Percentiles rank a stretch among this genome's conserved stretches.
These are phyloP conservation scores for Hemithea aestivaria DNA, from an alignment of 2,888 invertebrate species.

Conservation along the genomic window DNA sequence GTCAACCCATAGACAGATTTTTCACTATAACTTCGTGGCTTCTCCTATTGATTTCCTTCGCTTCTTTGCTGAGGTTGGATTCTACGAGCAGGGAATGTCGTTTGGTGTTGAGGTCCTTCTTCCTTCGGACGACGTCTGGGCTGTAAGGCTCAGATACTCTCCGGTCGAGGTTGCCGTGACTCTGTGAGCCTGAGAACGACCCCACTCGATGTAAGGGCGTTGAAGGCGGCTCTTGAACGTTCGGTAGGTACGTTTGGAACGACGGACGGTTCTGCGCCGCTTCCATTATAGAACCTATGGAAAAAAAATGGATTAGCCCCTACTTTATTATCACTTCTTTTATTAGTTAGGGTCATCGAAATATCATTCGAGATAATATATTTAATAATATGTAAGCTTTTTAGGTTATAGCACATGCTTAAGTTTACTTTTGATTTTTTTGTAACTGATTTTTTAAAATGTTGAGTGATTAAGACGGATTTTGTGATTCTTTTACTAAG, in stretches of 20 bases:
- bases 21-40: constrained; percentile 67
- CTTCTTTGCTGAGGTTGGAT: constrained; percentile 55
- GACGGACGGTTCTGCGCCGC: constrained; percentile 82
- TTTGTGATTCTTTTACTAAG: no score
- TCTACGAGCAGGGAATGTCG: constrained; percentile 71
- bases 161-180: constrained; percentile 45
- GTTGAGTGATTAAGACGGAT: no score
- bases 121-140: constrained; percentile 62
- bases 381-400: no score
- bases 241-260: constrained; percentile 73
- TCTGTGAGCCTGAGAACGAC: constrained; percentile 45
- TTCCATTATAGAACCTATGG: constrained; percentile 82
- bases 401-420: no score
- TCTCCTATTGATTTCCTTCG: constrained; percentile 60
- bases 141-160: constrained; percentile 68
- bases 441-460: no score
- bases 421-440: no score
- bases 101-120: constrained; percentile 60
- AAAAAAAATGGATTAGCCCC: no score
- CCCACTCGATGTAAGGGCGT: constrained; percentile 52
- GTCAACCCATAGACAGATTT: constrained; percentile 71
- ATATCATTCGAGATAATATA: no score
- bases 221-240: constrained; percentile 45
- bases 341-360: no score
- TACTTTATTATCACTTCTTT: no score